Percentiles rank a stretch among this genome's conserved stretches.
These are phyloP conservation scores for Drosophila lutescens DNA, from an alignment of 2,888 invertebrate species.

Conservation along the genomic window DNA sequence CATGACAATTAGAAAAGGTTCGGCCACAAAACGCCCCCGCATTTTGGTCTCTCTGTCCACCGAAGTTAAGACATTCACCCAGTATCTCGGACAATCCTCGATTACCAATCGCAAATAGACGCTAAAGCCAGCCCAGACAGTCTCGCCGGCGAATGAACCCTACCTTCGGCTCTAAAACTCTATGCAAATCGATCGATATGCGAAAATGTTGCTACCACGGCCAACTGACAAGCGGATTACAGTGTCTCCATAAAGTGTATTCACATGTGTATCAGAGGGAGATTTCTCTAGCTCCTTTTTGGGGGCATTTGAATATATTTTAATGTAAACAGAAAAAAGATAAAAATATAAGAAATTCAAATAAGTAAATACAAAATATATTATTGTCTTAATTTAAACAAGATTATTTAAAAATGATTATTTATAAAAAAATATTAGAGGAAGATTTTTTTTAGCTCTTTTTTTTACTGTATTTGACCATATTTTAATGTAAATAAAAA, in stretches of 20 bases:
- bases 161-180: slow-evolving; percentile 37
- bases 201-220: slow-evolving; percentile 26
- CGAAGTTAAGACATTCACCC: slow-evolving; percentile 40
- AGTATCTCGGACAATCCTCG: slow-evolving; percentile 27
- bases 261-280: slow-evolving; percentile 16
- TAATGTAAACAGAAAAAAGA: no score
- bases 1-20: slow-evolving; percentile 72
- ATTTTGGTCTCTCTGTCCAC: slow-evolving; percentile 5
- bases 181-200: slow-evolving; percentile 43
- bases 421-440: no score
- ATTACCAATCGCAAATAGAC: slow-evolving; percentile 17
- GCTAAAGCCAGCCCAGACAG: slow-evolving; percentile 6
- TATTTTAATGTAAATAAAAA: no score
- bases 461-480: no score
- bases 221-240: slow-evolving; percentile 19
- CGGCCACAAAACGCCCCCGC: slow-evolving; percentile 29
- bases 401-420: no score
- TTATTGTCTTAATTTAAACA: no score
- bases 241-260: slow-evolving; percentile 13
- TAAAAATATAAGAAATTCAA: no score
- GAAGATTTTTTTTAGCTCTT: no score
- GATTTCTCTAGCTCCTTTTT: slow-evolving; percentile 13
- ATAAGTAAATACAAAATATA: no score
- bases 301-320: background rate
- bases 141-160: slow-evolving; percentile 36